These are phyloP conservation scores for Rallus limicola DNA, from an alignment of 2,113 vertebrate species.

Conservation along the genomic window DNA sequence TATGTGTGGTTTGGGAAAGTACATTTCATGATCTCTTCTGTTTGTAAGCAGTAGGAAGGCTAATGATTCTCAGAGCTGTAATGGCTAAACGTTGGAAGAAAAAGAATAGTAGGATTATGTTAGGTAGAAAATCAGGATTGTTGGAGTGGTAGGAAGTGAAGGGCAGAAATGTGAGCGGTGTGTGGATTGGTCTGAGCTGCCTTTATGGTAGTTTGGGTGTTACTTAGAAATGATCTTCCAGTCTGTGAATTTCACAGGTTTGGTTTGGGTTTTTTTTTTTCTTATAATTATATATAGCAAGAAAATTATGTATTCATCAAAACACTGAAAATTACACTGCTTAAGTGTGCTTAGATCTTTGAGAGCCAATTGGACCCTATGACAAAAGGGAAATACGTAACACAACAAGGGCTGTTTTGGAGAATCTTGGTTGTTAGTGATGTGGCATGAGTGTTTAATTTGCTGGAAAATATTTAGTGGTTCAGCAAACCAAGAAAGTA, in stretches of 20 bases:
- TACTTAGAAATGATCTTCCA: constrained; percentile 9
- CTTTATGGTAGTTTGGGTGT: background rate
- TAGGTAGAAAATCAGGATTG: background rate
- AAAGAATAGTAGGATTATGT: background rate
- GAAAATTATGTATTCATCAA: constrained; percentile 28
- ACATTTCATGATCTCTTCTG: background rate
- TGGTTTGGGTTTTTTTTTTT: background rate
- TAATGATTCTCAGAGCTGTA: background rate
- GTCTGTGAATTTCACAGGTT: background rate
- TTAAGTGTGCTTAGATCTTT: background rate
- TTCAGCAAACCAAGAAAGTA: constrained; percentile 31
- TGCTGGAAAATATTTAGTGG: constrained; percentile 41
- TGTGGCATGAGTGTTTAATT: background rate
- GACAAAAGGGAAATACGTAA: background rate
- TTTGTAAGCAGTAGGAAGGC: background rate
- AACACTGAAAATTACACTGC: background rate
- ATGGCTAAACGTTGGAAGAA: background rate
- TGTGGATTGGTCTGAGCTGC: background rate
- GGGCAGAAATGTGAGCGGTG: background rate
- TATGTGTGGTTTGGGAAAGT: background rate
- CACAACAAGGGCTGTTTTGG: background rate
- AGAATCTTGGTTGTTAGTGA: background rate
- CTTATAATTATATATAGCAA: background rate
- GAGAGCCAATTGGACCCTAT: background rate
- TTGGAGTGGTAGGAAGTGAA: background rate